Percentiles rank a stretch among this genome's conserved stretches.
Evolutionary conservation across 2,888 invertebrate genomes (phyloP).

Genomic region (Chorisops tibialis): DNA sequence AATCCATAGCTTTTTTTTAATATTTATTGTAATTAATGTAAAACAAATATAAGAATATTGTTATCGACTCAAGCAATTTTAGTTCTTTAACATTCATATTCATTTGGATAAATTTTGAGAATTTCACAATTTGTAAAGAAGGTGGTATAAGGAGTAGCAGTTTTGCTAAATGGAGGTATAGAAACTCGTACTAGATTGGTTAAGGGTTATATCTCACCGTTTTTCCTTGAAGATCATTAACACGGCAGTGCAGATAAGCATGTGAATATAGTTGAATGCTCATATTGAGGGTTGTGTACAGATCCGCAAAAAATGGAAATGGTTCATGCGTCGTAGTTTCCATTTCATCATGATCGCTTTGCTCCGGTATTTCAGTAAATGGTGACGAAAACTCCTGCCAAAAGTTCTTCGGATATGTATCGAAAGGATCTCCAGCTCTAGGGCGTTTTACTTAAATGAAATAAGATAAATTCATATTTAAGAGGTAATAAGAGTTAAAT

Average conservation of each 20-base stretch:
- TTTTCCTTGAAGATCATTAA: constrained; percentile 67
- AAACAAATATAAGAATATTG: no score
- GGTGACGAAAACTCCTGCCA: constrained; percentile 53
- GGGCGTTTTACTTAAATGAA: constrained; percentile 52
- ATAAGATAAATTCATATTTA: no score
- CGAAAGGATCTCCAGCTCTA: constrained; percentile 51
- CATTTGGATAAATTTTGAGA: no score
- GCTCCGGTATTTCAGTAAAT: constrained; percentile 51
- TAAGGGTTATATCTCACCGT: constrained; percentile 59
- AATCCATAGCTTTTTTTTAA: no score
- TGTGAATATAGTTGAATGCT: constrained; percentile 65
- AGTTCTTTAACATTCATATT: no score
- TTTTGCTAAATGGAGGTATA: no score
- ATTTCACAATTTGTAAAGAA: no score
- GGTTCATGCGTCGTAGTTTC: constrained; percentile 63
- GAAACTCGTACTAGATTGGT: no score
- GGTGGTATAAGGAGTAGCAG: no score
- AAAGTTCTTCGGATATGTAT: constrained; percentile 51
- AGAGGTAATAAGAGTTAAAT: no score
- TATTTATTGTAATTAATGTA: no score
- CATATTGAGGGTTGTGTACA: constrained; percentile 60
- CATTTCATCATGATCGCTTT: constrained; percentile 47
- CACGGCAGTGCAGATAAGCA: constrained; percentile 64
- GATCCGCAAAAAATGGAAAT: constrained; percentile 69
- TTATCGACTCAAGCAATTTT: no score